Percentiles rank a stretch among this genome's conserved stretches.
phyloP scores from a whole-genome alignment of 2,797 vertebrate genomes.

The Brotula barbata region DNA sequence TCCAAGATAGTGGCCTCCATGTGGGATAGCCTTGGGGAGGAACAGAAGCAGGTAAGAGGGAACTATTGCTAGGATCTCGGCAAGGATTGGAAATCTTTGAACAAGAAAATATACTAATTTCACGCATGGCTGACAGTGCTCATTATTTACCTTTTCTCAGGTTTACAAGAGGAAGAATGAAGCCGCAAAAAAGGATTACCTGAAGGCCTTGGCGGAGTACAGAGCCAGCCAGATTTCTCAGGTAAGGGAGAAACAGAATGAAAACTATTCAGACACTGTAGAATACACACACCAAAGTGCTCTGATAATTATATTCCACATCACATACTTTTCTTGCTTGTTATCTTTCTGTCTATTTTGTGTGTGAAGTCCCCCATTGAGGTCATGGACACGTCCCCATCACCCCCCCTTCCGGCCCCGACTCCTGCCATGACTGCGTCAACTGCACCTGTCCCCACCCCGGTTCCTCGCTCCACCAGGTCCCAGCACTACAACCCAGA shows the following conservation, averaged over 20 bases:
- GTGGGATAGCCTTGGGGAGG: slow-evolving; percentile 95
- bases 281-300: no score
- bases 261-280: no score
- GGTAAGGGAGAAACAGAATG: slow-evolving; percentile 65
- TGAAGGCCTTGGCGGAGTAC: slow-evolving; percentile 88
- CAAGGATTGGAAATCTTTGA: background rate
- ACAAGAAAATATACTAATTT: background rate
- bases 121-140: background rate
- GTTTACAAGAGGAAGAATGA: slow-evolving; percentile 95
- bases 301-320: no score
- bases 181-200: slow-evolving; percentile 89
- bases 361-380: slow-evolving; percentile 78
- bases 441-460: slow-evolving; percentile 9
- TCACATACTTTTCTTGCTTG: background rate
- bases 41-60: slow-evolving; percentile 87
- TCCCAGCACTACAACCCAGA: slow-evolving; percentile 80
- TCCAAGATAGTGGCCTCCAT: slow-evolving; percentile 94
- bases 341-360: background rate
- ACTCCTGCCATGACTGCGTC: slow-evolving; percentile 24
- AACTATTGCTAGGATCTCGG: no score
- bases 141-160: slow-evolving; percentile 56
- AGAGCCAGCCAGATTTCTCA: slow-evolving; percentile 81
- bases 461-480: slow-evolving; percentile 42
- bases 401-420: slow-evolving; percentile 63
- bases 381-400: slow-evolving; percentile 82